phyloP scores from a whole-genome alignment of 2,888 invertebrate genomes.

The Oithona nana region DNA sequence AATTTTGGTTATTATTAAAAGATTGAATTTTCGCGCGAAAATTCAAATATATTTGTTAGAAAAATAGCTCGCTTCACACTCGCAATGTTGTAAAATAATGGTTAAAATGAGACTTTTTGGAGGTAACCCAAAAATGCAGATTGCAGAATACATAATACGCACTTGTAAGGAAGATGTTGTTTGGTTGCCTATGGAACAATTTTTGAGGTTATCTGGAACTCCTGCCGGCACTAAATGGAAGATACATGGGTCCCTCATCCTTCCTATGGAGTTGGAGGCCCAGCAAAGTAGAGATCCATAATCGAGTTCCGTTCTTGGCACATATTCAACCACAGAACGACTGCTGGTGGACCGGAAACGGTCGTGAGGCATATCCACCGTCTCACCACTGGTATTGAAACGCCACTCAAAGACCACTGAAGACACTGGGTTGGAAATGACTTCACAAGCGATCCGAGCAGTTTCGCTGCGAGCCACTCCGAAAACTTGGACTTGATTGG shows the following conservation, averaged over 20 bases:
- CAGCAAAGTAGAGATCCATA: slow-evolving; percentile 16
- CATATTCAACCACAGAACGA: slow-evolving; percentile 3
- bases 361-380: slow-evolving; percentile 13
- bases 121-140: no score
- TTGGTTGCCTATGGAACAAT: slow-evolving; percentile 23
- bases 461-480: slow-evolving; percentile 12
- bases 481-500: slow-evolving; percentile 6
- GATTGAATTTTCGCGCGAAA: no score
- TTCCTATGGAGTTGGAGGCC: slow-evolving; percentile 13
- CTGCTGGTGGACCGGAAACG: slow-evolving; percentile 1
- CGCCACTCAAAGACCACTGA: slow-evolving; percentile 5
- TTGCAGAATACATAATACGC: no score
- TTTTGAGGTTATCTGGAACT: slow-evolving; percentile 23
- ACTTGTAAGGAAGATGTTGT: slow-evolving; percentile 22
- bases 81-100: no score
- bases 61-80: no score
- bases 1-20: no score
- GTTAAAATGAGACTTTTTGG: no score
- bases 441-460: not conserved
- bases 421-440: not conserved
- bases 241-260: slow-evolving; percentile 12
- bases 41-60: no score
- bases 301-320: slow-evolving; percentile 12
- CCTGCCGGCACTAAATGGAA: slow-evolving; percentile 30
- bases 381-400: slow-evolving; percentile 2